Base-by-base conservation (phyloP, 2,797 vertebrate genomes). In the Gymnoscopelus microlampas region DNA sequence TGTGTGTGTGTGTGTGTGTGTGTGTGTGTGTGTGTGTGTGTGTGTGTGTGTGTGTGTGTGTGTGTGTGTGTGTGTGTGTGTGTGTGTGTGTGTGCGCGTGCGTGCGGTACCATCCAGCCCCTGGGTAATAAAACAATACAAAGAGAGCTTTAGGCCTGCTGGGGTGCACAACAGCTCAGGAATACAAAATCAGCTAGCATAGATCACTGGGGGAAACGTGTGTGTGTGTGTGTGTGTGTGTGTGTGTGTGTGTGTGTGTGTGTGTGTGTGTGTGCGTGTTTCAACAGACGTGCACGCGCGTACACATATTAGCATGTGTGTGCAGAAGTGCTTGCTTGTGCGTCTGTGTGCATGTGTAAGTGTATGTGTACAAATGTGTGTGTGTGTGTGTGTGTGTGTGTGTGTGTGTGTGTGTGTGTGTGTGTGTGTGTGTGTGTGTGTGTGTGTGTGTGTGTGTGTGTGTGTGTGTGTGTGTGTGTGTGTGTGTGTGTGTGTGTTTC, bases 81-180 rank as follows among this genome's bases (percentile, higher is more conserved):
- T 44, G 11, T 26, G 19, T 19, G 19, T 19, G 19, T 19, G 19
- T 19, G 19, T 19, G 19, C n/a, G 48, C 13, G 48, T 49, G 48
- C 9, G 49, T 50, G 50, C 63, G 70, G 60, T 70, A 80, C 73
- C 85, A 73, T 76, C 76, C 83, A 87, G 88, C 87, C 88, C 88
- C 81, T 89, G 88, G 90, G 90, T 91, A 91, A 90, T 91, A 90
- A 90, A 89, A 90, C 88, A 91, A 91, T 89, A 89, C 87, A 90
- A 89, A 88, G 87, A 85, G 79, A 89, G 90, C 85, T 89, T 89
- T 84, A 87, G 87, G 88, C 88, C 88, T 86, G 85, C 87, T 88
- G 87, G 83, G 90, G 81, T 69, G 24, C 10, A 64, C 81, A 87
- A 86, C 90, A 83, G 85, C 80, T 78, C 81, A 84, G 83, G 90